These are phyloP conservation scores for Sarcophilus harrisii DNA, from an alignment of 2,797 vertebrate genomes.

Conservation along the genomic window DNA sequence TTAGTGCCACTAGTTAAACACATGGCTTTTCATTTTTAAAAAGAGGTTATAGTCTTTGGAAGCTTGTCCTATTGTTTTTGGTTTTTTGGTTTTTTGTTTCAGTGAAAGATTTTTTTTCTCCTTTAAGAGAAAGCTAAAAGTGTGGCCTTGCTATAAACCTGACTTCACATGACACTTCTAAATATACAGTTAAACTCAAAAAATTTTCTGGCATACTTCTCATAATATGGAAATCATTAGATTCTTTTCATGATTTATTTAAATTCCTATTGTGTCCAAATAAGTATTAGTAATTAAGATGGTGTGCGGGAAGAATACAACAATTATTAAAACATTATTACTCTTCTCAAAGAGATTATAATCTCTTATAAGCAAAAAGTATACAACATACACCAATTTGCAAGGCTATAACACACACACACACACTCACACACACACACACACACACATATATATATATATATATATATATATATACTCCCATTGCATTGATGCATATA, in stretches of 20 bases:
- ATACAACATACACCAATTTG: not conserved
- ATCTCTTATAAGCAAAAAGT: not conserved
- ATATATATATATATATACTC: too few species aligned
- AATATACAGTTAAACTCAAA: not conserved
- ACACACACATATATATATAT: too few species aligned
- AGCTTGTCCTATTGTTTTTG: not conserved
- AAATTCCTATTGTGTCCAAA: slow-evolving; percentile 18
- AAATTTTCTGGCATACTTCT: not conserved
- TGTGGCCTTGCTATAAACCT: not conserved
- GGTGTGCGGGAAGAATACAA: not conserved
- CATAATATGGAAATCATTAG: not conserved
- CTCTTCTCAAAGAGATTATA: not conserved
- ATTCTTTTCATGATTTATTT: not conserved
- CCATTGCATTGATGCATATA: too few species aligned
- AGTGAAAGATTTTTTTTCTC: not conserved
- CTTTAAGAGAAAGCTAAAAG: not conserved
- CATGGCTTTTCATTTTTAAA: slow-evolving; percentile 28
- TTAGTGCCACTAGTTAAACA: slow-evolving; percentile 56
- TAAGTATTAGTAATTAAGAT: not conserved
- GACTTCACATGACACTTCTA: not conserved
- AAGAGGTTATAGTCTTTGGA: slow-evolving; percentile 28
- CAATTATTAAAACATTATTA: not conserved
- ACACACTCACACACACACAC: too few species aligned
- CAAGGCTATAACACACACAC: not conserved
- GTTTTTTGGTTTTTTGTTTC: not conserved